These are phyloP conservation scores for Gadus macrocephalus DNA, from an alignment of 2,113 vertebrate genomes.

Conservation along the genomic window DNA sequence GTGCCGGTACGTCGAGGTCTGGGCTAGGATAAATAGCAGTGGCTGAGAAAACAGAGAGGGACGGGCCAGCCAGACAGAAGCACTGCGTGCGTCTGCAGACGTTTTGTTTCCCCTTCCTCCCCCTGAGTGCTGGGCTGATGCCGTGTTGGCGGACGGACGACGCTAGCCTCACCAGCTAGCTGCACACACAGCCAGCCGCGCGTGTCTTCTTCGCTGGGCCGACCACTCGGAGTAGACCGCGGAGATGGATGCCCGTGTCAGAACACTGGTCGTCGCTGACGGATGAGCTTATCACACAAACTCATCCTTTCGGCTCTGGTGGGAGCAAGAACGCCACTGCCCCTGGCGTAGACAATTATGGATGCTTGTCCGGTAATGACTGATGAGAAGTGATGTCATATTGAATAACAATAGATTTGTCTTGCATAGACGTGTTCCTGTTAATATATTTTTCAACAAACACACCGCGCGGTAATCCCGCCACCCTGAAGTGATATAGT, in stretches of 20 bases:
- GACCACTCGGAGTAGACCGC: constrained; percentile 29
- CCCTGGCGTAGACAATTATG: constrained; percentile 27
- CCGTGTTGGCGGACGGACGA: constrained; percentile 39
- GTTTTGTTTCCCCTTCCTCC: too few species aligned
- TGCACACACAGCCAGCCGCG: constrained; percentile 29
- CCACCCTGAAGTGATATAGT: constrained; percentile 9
- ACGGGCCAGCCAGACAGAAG: too few species aligned
- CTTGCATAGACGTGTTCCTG: too few species aligned
- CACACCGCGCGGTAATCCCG: constrained; percentile 31
- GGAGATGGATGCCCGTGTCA: constrained; percentile 66
- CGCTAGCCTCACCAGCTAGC: constrained; percentile 1
- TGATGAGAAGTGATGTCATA: too few species aligned
- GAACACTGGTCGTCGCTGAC: constrained; percentile 45
- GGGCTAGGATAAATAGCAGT: too few species aligned
- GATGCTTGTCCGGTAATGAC: too few species aligned
- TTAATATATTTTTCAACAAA: constrained; percentile 13
- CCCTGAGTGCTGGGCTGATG: too few species aligned
- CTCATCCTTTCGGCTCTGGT: constrained; percentile 44
- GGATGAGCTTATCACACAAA: constrained; percentile 65
- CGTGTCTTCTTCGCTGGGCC: constrained; percentile 34
- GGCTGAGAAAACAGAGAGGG: too few species aligned
- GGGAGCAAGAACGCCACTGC: constrained; percentile 38
- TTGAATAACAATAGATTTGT: too few species aligned
- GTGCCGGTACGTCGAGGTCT: too few species aligned
- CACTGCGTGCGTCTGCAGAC: too few species aligned